Base-by-base conservation (phyloP, 2,797 vertebrate genomes). In the Rhynchotus rufescens region DNA sequence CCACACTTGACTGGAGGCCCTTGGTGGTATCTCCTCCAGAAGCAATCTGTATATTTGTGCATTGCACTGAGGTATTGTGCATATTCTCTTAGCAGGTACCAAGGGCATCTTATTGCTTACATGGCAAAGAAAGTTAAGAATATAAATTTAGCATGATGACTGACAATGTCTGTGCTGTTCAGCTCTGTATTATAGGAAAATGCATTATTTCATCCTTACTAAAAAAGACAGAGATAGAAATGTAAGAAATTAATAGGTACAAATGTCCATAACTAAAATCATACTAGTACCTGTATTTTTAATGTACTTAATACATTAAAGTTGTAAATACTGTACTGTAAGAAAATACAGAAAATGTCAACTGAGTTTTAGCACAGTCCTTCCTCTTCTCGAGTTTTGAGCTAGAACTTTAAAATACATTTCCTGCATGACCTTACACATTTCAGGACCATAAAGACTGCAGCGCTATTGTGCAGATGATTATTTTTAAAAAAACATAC, bases 181-280 rank as follows among this genome's bases (percentile, higher is more conserved):
- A n/a, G 38, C 47, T 81, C 36, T 49, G 54, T 80, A 72, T 77
- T 76, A 34, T 4, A 19, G n/a, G 30, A 89, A 78, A 22, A 78
- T 32, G 11, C 3, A 84, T 84, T 40, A 59, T 28, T 6, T 93
- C 14, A 56, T 15, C 2, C 9, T 65, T 61, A 59, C 28, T 23
- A 59, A 45, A 60, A 94, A 51, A 16, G 17, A 71, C 6, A 56
- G 80, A 80, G 17, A 8, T 0, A 79, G 32, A 88, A 82, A 54
- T 19, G 36, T 10, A 38, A 84, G 30, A 40, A 88, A 74, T 40
- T n/a, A 59, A 74, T 69, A 22, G 1, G 11, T 79, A 68, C 8
- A 0, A 4, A 51, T 44, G 7, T 2, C 65, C 2, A 9, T 69
- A 45, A 38, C 21, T 10, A 49, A 42, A 42, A 19, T 49, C 11